Evolutionary conservation across 2,888 invertebrate genomes (phyloP), one percentile per base, ranked within the genome.

Genomic region (Ceramica pisi): DNA sequence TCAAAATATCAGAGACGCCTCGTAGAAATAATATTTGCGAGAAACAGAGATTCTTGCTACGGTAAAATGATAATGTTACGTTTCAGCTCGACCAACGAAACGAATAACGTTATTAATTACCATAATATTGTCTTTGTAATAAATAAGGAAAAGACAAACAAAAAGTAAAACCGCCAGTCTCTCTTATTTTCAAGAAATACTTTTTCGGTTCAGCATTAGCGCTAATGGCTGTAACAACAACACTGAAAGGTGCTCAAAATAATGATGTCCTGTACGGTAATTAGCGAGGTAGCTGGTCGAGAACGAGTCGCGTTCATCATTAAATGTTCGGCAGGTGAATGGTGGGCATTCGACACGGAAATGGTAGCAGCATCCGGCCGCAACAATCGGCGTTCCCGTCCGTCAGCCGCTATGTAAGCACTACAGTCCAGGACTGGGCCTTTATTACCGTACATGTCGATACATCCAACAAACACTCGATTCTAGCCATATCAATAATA

Each of bases 351-450:
- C 91, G 86, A 91, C 90, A 87, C 92, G 92, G 94, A 92, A 94
- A 94, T 92, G 93, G 92, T 90, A 80, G 88, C 86, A 86, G 92
- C 91, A 87, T 94, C 94, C 94, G 94, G 92, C 92, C 94, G 86
- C 93, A 92, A 92, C 93, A 93, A 93, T 93, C 91, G 91, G 69
- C 65, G 78, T 68, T 78, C 70, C 75, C 80, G 75, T 81, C 74
- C 83, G 78, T 83, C 86, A 79, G 80, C 85, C 86, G 69, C 85
- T 81, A 81, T 83, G 80, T 74, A 79, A 78, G 86, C 83, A 80
- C 83, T 82, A 81, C 84, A 75, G 51, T 50, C 64, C 66, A 73
- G 64, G 50, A 48, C 44, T 72, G 41, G 50, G 57, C 56, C 55
- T 62, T 51, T 62, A 66, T 44, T 55, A 67, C 38, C 51, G 65